Base-by-base conservation (phyloP, 2,113 vertebrate genomes). In the Silurus glanis region DNA sequence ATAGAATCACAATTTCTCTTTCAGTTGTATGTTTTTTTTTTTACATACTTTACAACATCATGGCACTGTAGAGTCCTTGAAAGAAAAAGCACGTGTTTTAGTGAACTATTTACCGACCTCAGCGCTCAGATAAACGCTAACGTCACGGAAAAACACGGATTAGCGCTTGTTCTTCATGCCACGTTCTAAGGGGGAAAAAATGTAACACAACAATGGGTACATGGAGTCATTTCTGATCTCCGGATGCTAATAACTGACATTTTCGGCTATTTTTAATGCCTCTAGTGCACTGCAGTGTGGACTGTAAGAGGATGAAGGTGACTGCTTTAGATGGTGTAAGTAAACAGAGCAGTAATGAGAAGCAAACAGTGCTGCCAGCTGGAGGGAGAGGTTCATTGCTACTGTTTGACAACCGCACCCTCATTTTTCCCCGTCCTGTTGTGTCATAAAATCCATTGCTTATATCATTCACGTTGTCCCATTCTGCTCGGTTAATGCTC, bases 311-410 rank as follows among this genome's bases (percentile, higher is more conserved):
- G 19, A 81, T 58, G 37, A 51, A 81, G 75, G 67, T 67, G 82
- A 56, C 49, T 58, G 79, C 23, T 72, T 62, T 55, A 74, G 79
- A 28, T 47, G 23, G 76, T 55, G 19, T 62, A 66, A 88, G 78
- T 75, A 78, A 85, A 87, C 85, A 89, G 49, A 85, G 61, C 83
- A 78, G 72, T 82, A 81, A 82, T 76, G 45, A 80, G 82, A 87
- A 86, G 72, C 67, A 62, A 10, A 80, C 16, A 47, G 45, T 55
- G 47, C 61, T 69, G 82, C 71, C 79, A 84, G 82, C 82, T 79
- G 61, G 49, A 13, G 58, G 10, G 67, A 64, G 85, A 86, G 56
- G 75, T 71, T 71, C 66, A 28, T 49, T 62, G 49, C 81, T 17
- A 58, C 78, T 74, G 78, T 83, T 83, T 86, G 59, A 83, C 88